Evolutionary conservation across 2,888 invertebrate genomes (phyloP), one percentile per base, ranked within the genome.

Genomic region (Nemoura dubitans): DNA sequence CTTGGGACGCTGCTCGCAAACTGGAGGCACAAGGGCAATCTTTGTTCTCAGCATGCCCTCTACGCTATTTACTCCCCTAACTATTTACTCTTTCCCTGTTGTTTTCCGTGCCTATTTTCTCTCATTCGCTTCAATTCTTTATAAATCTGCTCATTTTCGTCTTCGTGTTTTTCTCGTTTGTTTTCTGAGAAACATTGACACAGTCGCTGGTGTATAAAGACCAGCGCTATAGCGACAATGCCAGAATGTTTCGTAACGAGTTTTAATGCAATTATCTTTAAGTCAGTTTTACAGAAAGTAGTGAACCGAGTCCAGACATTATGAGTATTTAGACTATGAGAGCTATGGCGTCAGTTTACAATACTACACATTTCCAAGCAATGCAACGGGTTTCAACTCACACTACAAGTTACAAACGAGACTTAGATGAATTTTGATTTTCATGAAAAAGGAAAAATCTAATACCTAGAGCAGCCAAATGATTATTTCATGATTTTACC

Each of bases 271-370:
- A 81, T 81, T 81, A 81, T 81, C n/a, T n/a, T n/a, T n/a, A n/a
- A n/a, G 28, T n/a, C 28, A 30, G 27, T 30, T 30, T n/a, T n/a
- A n/a, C n/a, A n/a, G n/a, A n/a, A n/a, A 26, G 30, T 30, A 26
- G n/a, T 16, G n/a, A 30, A 30, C 16, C 30, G 16, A 81, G 28
- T 2, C 30, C 28, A 21, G 28, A 30, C 5, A 81, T 81, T 10
- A 81, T 29, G 28, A 26, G 81, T 81, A 81, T 30, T 30, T 3
- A 5, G 81, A n/a, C 81, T 10, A n/a, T n/a, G 81, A 29, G 81
- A 30, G 28, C 28, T 28, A 30, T 81, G 28, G 81, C 81, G 81
- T 29, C 81, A 81, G 81, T 81, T 81, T 81, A 81, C 59, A 59
- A 59, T 59, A 59, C 14, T 59, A 59, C 14, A 21, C 59, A 59